Evolutionary conservation across 2,113 vertebrate genomes (phyloP).

Genomic region (Chaetodon trifascialis): DNA sequence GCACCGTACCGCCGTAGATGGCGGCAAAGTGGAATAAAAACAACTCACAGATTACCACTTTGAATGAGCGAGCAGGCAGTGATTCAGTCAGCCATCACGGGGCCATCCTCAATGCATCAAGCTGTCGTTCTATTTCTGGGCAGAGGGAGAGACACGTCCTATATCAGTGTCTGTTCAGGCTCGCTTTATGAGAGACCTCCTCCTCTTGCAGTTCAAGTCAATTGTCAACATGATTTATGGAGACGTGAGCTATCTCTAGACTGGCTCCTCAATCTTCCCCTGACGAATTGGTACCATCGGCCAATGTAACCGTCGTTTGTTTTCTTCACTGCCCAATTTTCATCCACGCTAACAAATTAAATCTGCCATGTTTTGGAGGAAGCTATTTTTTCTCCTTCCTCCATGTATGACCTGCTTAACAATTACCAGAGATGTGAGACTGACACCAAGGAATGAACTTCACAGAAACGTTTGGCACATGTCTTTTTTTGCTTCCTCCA

Average conservation of each 20-base stretch:
- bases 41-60: constrained; percentile 35
- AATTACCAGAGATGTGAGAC: constrained; percentile 53
- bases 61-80: constrained; percentile 38
- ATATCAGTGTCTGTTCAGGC: constrained; percentile 63
- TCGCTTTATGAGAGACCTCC: constrained; percentile 71
- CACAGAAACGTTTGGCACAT: constrained; percentile 5
- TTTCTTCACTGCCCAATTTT: constrained; percentile 69
- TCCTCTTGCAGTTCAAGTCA: constrained; percentile 72
- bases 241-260: constrained; percentile 77
- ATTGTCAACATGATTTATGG: constrained; percentile 84
- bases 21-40: constrained; percentile 9
- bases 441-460: constrained; percentile 50
- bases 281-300: constrained; percentile 67
- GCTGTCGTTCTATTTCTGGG: constrained; percentile 70
- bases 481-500: not conserved
- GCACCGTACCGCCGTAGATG: not conserved
- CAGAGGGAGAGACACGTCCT: constrained; percentile 53
- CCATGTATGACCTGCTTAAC: constrained; percentile 51
- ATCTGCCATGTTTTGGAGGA: constrained; percentile 66
- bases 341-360: constrained; percentile 73
- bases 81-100: constrained; percentile 50
- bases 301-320: constrained; percentile 62
- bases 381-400: constrained; percentile 45
- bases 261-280: constrained; percentile 73
- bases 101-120: constrained; percentile 65